Evolutionary conservation across 2,888 invertebrate species (phyloP), one percentile per base, ranked within the genome.

Genomic region (Thyatira batis): DNA sequence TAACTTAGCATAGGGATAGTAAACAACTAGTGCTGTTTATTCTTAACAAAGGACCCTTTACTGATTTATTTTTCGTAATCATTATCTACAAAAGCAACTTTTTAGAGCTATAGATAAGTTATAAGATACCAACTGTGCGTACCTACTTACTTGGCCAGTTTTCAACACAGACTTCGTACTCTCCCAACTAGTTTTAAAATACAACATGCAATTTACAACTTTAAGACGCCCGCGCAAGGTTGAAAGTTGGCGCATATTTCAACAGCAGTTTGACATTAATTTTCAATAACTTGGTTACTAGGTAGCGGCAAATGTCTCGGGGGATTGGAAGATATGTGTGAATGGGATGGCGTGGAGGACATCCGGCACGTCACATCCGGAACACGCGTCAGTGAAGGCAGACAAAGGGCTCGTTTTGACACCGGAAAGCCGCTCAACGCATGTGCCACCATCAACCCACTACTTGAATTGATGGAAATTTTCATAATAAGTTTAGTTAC

Each of bases 291-390:
- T 53, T 53, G 39, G 53, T 27, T 48, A 27, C 28, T 48, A 20
- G 57, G 53, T 59, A 68, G 53, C 57, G 52, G 59, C 53, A 71
- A 66, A 70, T 67, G 60, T 69, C 71, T 71, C 66, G 52, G 53
- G 57, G 51, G 63, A 58, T 60, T 59, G 50, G 52, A 59, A 63
- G 59, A 63, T 48, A 52, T 61, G 52, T 58, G 52, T 49, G 57
- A 57, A 25, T 39, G 17, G 17, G 30, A 20, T 51, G 52, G 23
- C 44, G 63, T 49, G 49, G 62, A 52, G 54, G 56, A 64, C 57
- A 67, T 70, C 71, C 71, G 70, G 70, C 54, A 63, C 52, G 56
- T 60, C 60, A 63, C 59, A 64, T 70, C 67, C 71, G 70, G 59
- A 58, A 57, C 59, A 61, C 63, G 63, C 67, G 61, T 64, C 71